phyloP scores from a whole-genome alignment of 1,140 invertebrate species.

The Fopius arisanus region DNA sequence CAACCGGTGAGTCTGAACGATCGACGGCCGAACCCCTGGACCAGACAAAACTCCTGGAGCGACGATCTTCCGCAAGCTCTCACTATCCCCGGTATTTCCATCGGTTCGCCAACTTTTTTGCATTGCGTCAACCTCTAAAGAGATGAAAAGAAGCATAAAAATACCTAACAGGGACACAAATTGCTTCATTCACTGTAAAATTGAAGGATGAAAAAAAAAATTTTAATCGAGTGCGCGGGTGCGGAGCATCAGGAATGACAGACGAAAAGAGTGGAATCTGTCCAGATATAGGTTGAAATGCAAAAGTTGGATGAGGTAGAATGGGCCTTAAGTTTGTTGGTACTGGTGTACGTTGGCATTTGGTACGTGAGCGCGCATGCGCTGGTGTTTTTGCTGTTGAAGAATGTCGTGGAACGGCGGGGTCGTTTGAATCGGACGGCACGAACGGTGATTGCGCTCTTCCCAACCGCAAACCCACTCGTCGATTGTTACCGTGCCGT shows the following conservation, averaged over 20 bases:
- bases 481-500: slow-evolving; percentile 54
- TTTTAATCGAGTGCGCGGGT: background rate
- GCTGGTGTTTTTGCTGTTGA: slow-evolving; percentile 53
- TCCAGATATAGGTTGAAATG: slow-evolving; percentile 53
- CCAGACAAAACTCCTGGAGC: background rate
- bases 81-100: slow-evolving; percentile 62
- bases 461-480: slow-evolving; percentile 34
- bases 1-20: slow-evolving; percentile 35
- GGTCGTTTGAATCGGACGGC: slow-evolving; percentile 60
- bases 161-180: slow-evolving; percentile 24
- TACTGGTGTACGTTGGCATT: background rate
- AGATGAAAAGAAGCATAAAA: slow-evolving; percentile 44
- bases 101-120: slow-evolving; percentile 53
- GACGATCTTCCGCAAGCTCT: slow-evolving; percentile 34
- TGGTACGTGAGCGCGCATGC: slow-evolving; percentile 57
- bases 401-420: slow-evolving; percentile 59
- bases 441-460: slow-evolving; percentile 52
- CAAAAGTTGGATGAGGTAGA: slow-evolving; percentile 11
- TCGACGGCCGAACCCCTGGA: slow-evolving; percentile 21
- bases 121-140: slow-evolving; percentile 55
- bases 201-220: slow-evolving; percentile 8
- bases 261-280: slow-evolving; percentile 34
- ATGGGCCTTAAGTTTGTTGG: slow-evolving; percentile 10
- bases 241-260: background rate
- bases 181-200: slow-evolving; percentile 28